A percentile compares a stretch with the other conserved stretches of the same genome.
Evolutionary conservation across 2,113 vertebrate species (phyloP).

Genomic region (Thunnus maccoyii): DNA sequence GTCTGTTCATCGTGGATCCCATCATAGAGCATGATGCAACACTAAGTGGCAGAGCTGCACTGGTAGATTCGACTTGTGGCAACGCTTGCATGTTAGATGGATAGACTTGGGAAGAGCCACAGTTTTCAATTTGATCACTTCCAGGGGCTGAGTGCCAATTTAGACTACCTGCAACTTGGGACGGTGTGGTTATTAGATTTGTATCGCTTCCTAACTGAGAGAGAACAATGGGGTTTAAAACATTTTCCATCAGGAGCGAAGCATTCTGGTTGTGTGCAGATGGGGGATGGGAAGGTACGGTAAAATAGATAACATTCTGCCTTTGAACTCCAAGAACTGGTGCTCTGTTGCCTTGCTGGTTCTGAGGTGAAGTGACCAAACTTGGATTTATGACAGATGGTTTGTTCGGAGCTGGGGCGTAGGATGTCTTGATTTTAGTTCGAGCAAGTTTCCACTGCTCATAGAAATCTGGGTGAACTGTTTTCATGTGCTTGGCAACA

Average conservation of each 20-base stretch:
- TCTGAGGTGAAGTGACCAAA: slow-evolving; percentile 78
- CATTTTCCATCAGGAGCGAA: slow-evolving; percentile 86
- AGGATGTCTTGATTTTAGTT: slow-evolving; percentile 86
- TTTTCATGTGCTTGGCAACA: slow-evolving; percentile 97
- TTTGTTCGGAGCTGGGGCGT: slow-evolving; percentile 64
- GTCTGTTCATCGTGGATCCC: slow-evolving; percentile 80
- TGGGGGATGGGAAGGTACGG: slow-evolving; percentile 79
- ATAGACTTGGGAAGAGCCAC: slow-evolving; percentile 60
- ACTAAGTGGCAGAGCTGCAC: slow-evolving; percentile 78
- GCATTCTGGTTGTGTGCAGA: slow-evolving; percentile 82
- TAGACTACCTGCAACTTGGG: slow-evolving; percentile 39
- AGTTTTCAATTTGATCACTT: slow-evolving; percentile 50
- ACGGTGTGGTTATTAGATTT: slow-evolving; percentile 38
- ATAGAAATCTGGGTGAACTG: slow-evolving; percentile 92
- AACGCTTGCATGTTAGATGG: slow-evolving; percentile 57
- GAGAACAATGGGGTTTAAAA: slow-evolving; percentile 87
- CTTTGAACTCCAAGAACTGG: slow-evolving; percentile 76
- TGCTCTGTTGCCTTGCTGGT: slow-evolving; percentile 61
- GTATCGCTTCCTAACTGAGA: slow-evolving; percentile 81
- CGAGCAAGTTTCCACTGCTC: slow-evolving; percentile 90
- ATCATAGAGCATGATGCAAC: slow-evolving; percentile 78
- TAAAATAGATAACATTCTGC: slow-evolving; percentile 78
- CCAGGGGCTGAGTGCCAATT: slow-evolving; percentile 59
- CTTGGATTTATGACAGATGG: slow-evolving; percentile 80
- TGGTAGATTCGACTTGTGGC: slow-evolving; percentile 78